phyloP scores from a whole-genome alignment of 2,113 vertebrate species.

The Opisthocomus hoazin region DNA sequence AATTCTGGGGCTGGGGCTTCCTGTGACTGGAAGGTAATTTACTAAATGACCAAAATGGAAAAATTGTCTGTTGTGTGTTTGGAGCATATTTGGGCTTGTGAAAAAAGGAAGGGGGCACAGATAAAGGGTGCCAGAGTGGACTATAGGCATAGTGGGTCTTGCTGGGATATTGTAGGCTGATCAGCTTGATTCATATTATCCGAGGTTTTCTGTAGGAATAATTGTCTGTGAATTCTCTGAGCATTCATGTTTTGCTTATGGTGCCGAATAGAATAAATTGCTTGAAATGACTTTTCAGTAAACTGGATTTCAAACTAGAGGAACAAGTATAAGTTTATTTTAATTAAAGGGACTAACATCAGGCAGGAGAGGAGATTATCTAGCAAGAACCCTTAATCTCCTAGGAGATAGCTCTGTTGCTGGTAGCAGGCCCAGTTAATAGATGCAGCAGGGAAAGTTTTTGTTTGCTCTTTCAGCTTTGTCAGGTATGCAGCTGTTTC shows the following conservation, averaged over 20 bases:
- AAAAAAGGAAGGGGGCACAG: not conserved
- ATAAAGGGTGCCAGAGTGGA: not conserved
- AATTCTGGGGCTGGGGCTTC: not conserved
- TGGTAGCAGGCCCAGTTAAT: not conserved
- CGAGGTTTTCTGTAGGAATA: not conserved
- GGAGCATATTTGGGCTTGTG: not conserved
- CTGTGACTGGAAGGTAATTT: not conserved
- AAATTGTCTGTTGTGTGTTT: fast-evolving
- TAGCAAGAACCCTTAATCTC: not conserved
- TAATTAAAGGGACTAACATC: not conserved
- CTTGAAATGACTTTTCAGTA: not conserved
- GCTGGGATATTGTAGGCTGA: not conserved
- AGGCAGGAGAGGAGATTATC: not conserved
- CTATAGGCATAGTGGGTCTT: not conserved
- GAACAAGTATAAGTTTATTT: not conserved
- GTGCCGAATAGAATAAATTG: not conserved
- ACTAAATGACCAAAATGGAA: not conserved
- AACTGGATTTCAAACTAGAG: not conserved
- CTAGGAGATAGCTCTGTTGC: not conserved
- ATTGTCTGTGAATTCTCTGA: not conserved
- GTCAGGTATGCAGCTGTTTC: not conserved
- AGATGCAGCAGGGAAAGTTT: not conserved
- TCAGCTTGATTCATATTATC: not conserved
- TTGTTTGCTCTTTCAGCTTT: not conserved
- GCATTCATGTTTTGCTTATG: not conserved